Evolutionary conservation across 2,888 invertebrate genomes (phyloP).

Genomic region (Euplexia lucipara): DNA sequence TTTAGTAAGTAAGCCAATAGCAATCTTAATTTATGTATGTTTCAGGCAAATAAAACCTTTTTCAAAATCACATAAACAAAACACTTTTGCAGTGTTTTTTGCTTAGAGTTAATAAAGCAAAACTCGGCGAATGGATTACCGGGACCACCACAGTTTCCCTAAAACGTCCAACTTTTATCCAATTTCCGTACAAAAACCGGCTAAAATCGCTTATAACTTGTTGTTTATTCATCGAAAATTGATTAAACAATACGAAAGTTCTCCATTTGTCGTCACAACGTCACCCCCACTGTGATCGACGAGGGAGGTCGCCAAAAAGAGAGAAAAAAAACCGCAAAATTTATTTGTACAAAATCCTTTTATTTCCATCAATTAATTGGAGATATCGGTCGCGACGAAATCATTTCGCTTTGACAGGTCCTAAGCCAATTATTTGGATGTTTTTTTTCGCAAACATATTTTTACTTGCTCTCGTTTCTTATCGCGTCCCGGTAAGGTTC

Average conservation of each 20-base stretch:
- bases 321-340: conserved; percentile 69
- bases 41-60: conserved; percentile 9
- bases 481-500: conserved; percentile 67
- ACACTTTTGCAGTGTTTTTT: conserved; percentile 4
- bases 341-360: conserved; percentile 76
- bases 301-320: conserved; percentile 78
- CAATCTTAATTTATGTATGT: background rate
- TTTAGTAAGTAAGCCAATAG: background rate
- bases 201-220: conserved; percentile 56
- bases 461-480: conserved; percentile 40
- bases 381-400: conserved; percentile 84
- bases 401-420: conserved; percentile 85
- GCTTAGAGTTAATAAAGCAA: conserved; percentile 37
- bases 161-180: conserved; percentile 50
- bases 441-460: conserved; percentile 57
- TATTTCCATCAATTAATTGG: conserved; percentile 83
- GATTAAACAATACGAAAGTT: conserved; percentile 63
- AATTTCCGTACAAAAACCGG: conserved; percentile 55
- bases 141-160: conserved; percentile 59
- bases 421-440: conserved; percentile 77
- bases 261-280: conserved; percentile 59
- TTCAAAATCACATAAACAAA: background rate
- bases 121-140: conserved; percentile 37
- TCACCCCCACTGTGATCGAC: conserved; percentile 77
- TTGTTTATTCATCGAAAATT: conserved; percentile 64